Conservation (phyloP, 2,797 vertebrate genomes). For the Cyprinella venusta region DNA sequence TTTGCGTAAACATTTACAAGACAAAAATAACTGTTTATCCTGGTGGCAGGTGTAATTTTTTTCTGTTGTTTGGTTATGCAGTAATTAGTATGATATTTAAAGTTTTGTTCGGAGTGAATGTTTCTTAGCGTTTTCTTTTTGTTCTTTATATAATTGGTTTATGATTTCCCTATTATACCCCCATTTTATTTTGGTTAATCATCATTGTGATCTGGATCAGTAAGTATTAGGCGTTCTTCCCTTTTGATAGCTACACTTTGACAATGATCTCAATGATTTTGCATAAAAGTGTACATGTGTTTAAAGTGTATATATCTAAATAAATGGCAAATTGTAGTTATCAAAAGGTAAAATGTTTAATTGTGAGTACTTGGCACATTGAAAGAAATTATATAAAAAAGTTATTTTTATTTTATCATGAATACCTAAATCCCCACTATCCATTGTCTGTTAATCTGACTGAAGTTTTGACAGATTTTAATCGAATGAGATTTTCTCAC, state of each 20-base stretch:
- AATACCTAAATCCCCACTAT: background rate
- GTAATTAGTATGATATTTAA: constrained; percentile 48
- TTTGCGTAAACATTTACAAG: constrained; percentile 43
- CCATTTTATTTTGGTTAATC: background rate
- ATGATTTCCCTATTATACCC: background rate
- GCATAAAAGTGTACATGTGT: background rate
- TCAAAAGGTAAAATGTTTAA: constrained; percentile 13
- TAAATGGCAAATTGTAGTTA: constrained; percentile 25
- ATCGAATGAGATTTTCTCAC: background rate
- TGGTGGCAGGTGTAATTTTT: constrained; percentile 41
- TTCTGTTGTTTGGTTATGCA: constrained; percentile 42
- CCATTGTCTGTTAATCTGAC: background rate
- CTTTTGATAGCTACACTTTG: constrained; percentile 29
- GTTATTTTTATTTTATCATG: background rate
- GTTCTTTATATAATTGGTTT: background rate
- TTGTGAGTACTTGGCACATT: background rate
- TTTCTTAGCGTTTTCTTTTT: constrained; percentile 37
- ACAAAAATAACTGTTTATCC: constrained; percentile 32
- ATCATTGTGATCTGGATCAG: background rate
- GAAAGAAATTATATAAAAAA: background rate
- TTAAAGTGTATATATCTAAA: background rate
- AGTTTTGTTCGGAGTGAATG: constrained; percentile 53
- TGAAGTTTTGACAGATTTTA: background rate
- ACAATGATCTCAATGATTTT: background rate
- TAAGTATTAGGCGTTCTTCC: background rate